phyloP scores from a whole-genome alignment of 2,113 vertebrate species.

The Phrynosoma platyrhinos region DNA sequence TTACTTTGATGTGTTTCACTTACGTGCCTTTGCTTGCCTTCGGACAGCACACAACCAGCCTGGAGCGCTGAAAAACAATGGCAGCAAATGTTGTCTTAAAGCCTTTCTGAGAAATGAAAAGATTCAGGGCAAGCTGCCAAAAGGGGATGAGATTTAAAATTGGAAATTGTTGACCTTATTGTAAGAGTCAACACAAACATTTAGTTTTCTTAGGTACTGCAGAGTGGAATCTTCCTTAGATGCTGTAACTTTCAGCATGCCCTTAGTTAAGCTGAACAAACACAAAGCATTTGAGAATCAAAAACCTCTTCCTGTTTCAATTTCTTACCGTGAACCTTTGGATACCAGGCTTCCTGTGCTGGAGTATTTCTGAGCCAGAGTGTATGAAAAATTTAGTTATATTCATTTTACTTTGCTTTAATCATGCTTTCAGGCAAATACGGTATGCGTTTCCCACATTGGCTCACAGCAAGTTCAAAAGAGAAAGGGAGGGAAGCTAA shows the following conservation, averaged over 20 bases:
- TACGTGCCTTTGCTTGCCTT: background rate
- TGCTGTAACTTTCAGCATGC: background rate
- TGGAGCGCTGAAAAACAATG: background rate
- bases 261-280: constrained; percentile 6
- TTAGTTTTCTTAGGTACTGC: background rate
- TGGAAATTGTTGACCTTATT: constrained; percentile 23
- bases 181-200: constrained; percentile 19
- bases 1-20: background rate
- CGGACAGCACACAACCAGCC: background rate
- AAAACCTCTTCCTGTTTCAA: too few relatives aligned
- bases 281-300: background rate
- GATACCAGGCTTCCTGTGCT: background rate
- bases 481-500: background rate
- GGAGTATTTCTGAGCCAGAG: background rate
- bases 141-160: constrained; percentile 18
- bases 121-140: constrained; percentile 19
- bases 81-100: constrained; percentile 4
- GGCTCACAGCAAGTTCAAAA: background rate
- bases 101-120: background rate
- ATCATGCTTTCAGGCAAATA: background rate
- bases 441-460: background rate
- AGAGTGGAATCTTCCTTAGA: background rate
- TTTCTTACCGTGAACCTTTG: background rate
- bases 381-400: background rate
- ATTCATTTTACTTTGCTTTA: background rate